Percentiles rank a stretch among this genome's conserved stretches.
phyloP scores from a whole-genome alignment of 2,888 invertebrate species.

The Drosophila anomelani region DNA sequence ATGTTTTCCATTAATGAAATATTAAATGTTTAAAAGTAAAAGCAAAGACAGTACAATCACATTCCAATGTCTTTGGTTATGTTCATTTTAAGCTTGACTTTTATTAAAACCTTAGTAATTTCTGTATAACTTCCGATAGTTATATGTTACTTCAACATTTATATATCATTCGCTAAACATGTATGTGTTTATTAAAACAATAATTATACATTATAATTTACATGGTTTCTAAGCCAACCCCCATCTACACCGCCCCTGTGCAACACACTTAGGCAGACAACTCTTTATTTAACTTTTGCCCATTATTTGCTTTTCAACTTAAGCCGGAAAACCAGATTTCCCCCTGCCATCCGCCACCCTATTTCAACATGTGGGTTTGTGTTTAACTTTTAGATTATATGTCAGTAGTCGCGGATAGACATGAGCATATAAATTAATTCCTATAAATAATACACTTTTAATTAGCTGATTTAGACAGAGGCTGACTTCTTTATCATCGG shows the following conservation, averaged over 20 bases:
- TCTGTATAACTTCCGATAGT: neutral
- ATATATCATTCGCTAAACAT: too few relatives aligned
- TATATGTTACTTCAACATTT: neutral
- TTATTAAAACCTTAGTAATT: too few relatives aligned
- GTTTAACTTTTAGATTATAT: slow-evolving; percentile 68
- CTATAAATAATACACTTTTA: slow-evolving; percentile 76
- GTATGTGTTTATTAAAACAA: too few relatives aligned
- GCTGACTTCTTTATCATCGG: slow-evolving; percentile 19
- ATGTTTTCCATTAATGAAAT: too few relatives aligned
- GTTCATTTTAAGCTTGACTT: too few relatives aligned
- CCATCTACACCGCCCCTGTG: slow-evolving; percentile 15
- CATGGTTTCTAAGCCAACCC: neutral
- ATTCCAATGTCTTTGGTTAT: too few relatives aligned
- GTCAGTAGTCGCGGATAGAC: slow-evolving; percentile 49
- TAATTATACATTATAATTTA: too few relatives aligned
- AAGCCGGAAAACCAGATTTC: slow-evolving; percentile 66
- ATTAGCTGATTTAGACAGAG: slow-evolving; percentile 60
- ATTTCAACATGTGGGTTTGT: slow-evolving; percentile 28
- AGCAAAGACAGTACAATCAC: too few relatives aligned
- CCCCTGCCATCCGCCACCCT: slow-evolving; percentile 12
- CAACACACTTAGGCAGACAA: slow-evolving; percentile 14
- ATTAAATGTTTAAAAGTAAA: too few relatives aligned
- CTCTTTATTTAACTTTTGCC: slow-evolving; percentile 36
- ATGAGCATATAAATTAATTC: slow-evolving; percentile 64
- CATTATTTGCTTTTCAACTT: slow-evolving; percentile 61